Evolutionary conservation across 2,888 invertebrate species (phyloP), one percentile per base, ranked within the genome.

Genomic region (Parnassius mnemosyne): DNA sequence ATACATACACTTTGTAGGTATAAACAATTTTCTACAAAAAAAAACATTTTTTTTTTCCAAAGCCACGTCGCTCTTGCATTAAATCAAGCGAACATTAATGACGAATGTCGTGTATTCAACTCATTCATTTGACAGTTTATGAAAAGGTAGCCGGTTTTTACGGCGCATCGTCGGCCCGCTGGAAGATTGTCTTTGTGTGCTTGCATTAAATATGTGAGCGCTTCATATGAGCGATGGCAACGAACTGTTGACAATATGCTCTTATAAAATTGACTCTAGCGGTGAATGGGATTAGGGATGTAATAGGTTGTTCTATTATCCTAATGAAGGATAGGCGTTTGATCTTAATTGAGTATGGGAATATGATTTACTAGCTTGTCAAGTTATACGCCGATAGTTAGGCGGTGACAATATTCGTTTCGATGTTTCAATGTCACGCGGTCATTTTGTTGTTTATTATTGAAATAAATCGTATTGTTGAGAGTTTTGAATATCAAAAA

Each of bases 61-160:
- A 43, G 12, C 1, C 13, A 47, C n/a, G n/a, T 61, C 61, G 60
- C 66, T 67, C 66, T 69, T 72, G 75, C 73, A 79, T 78, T 84
- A 85, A 85, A 83, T 85, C 83, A 83, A 83, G 81, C 71, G 72
- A 73, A 72, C 76, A 68, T 77, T 84, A 86, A 83, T 84, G 85
- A 87, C 82, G 79, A 82, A 85, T 84, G 86, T 79, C 83, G 77
- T 86, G 85, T 86, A 84, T 86, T 84, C 83, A 87, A 81, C 81
- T 85, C 75, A 77, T 73, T 66, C 77, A 78, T 83, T 76, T 80
- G 80, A 83, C 80, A 79, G 73, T 73, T 74, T 74, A 78, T 83
- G 83, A 83, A 85, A 83, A 83, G 85, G 82, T 83, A 82, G 82
- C 83, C 71, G 69, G 71, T 74, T 81, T 83, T 83, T 83, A 81